Conservation (phyloP, 2,888 invertebrate species). For the Pharmacophagus antenor region DNA sequence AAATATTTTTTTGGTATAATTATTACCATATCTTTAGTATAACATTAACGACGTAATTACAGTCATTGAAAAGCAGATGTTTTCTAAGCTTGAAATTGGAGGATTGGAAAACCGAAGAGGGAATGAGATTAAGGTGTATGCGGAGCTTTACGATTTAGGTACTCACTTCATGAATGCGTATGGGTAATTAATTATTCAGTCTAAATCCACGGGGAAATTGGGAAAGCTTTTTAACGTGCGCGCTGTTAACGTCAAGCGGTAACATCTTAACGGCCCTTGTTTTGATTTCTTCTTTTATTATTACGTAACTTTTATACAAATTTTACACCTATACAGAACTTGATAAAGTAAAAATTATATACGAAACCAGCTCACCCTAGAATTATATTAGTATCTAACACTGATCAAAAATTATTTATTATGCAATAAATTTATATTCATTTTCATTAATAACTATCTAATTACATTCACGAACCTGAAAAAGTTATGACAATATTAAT, state of each 20-base stretch:
- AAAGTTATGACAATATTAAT: slow-evolving; percentile 10
- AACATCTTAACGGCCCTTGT: slow-evolving; percentile 9
- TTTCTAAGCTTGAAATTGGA: slow-evolving; percentile 3
- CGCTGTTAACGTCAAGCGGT: slow-evolving; percentile 11
- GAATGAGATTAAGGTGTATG: slow-evolving; percentile 13
- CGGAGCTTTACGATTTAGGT: slow-evolving; percentile 24
- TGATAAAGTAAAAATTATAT: neutral
- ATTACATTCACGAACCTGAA: neutral
- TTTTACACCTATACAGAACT: neutral
- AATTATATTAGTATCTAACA: neutral
- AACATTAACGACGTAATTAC: slow-evolving; percentile 4
- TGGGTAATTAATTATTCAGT: slow-evolving; percentile 29
- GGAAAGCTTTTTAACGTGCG: slow-evolving; percentile 19
- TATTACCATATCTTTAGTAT: too few relatives aligned
- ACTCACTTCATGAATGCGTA: slow-evolving; percentile 23
- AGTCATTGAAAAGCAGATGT: slow-evolving; percentile 12
- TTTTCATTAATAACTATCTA: too few relatives aligned
- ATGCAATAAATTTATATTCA: too few relatives aligned
- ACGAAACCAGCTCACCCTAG: neutral
- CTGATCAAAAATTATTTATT: neutral
- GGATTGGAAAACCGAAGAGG: neutral
- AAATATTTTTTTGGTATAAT: too few relatives aligned
- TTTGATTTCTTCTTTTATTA: slow-evolving; percentile 12
- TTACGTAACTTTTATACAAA: neutral
- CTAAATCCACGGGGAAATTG: slow-evolving; percentile 7